A percentile compares a stretch with the other conserved stretches of the same genome.
phyloP scores from a whole-genome alignment of 2,797 vertebrate genomes.

The Melanotaenia trifasciata region DNA sequence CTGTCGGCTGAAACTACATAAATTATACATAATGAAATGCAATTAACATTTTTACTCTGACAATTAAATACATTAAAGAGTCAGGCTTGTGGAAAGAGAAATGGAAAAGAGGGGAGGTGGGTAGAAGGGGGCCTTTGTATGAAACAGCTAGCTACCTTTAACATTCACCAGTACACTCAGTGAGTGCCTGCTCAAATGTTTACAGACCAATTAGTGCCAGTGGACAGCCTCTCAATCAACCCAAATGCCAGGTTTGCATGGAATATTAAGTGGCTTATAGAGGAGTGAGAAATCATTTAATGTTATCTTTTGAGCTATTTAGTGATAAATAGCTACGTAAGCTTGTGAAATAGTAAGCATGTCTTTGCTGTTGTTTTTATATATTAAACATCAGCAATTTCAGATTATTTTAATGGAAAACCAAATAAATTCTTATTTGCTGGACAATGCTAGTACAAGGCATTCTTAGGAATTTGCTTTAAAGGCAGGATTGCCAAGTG shows the following conservation, averaged over 20 bases:
- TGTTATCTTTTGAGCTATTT: constrained; percentile 41
- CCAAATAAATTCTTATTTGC: background rate
- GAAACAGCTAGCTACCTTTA: constrained; percentile 60
- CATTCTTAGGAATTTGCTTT: background rate
- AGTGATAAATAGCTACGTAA: constrained; percentile 7
- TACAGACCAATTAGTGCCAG: constrained; percentile 72
- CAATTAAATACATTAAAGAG: constrained; percentile 80
- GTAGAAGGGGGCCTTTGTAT: constrained; percentile 28
- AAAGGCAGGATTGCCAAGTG: background rate
- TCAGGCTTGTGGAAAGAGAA: constrained; percentile 52
- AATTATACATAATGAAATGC: constrained; percentile 83
- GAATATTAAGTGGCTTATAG: constrained; percentile 73
- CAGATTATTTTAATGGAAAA: background rate
- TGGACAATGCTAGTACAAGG: background rate
- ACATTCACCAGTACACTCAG: constrained; percentile 49
- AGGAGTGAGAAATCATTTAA: constrained; percentile 50
- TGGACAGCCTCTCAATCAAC: constrained; percentile 71
- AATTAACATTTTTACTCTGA: constrained; percentile 83
- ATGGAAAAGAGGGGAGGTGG: constrained; percentile 28
- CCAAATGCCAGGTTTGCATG: constrained; percentile 72
- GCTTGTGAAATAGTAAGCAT: background rate
- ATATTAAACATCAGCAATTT: background rate
- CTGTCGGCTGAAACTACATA: constrained; percentile 77
- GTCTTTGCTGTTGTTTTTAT: background rate
- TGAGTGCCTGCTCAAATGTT: constrained; percentile 69